These are phyloP conservation scores for Gasterosteus nipponicus DNA, from an alignment of 2,113 vertebrate genomes.

Conservation along the genomic window DNA sequence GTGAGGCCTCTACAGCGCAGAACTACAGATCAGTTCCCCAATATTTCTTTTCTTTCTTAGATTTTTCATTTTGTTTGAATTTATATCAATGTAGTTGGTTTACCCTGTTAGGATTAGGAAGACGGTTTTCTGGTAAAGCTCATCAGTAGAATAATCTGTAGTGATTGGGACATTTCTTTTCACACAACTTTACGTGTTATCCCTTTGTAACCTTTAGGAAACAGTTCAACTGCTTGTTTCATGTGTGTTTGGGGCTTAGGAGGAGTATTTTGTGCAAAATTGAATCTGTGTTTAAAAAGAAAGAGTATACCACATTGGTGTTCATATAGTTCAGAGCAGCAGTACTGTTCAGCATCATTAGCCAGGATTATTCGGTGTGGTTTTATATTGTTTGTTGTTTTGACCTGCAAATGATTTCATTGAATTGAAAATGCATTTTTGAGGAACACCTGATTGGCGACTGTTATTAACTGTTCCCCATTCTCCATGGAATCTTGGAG, in stretches of 20 bases:
- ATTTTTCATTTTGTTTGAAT: neutral
- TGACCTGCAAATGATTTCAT: conserved; percentile 41
- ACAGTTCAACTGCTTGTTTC: conserved; percentile 52
- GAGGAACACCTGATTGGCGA: conserved; percentile 4
- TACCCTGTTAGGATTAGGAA: conserved; percentile 19
- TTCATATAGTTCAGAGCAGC: conserved; percentile 69
- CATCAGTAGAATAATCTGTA: conserved; percentile 18
- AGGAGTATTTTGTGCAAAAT: conserved; percentile 58
- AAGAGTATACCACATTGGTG: conserved; percentile 76
- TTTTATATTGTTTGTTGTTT: conserved; percentile 64
- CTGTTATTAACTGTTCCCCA: conserved; percentile 16
- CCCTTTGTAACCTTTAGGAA: conserved; percentile 55
- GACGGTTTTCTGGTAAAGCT: conserved; percentile 16
- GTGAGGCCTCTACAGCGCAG: conserved; percentile 13
- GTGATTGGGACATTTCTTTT: conserved; percentile 47
- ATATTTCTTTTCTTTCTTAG: neutral
- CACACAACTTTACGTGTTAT: conserved; percentile 32
- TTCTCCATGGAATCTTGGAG: conserved; percentile 42
- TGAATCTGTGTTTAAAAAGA: conserved; percentile 53
- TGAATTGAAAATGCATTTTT: conserved; percentile 60
- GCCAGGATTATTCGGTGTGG: conserved; percentile 60
- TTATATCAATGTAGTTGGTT: conserved; percentile 18
- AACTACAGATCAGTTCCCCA: neutral
- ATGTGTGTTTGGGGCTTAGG: conserved; percentile 55
- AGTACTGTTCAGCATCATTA: conserved; percentile 61